Evolutionary conservation across 2,797 vertebrate species (phyloP).

Genomic region (Rallus crepitans): DNA sequence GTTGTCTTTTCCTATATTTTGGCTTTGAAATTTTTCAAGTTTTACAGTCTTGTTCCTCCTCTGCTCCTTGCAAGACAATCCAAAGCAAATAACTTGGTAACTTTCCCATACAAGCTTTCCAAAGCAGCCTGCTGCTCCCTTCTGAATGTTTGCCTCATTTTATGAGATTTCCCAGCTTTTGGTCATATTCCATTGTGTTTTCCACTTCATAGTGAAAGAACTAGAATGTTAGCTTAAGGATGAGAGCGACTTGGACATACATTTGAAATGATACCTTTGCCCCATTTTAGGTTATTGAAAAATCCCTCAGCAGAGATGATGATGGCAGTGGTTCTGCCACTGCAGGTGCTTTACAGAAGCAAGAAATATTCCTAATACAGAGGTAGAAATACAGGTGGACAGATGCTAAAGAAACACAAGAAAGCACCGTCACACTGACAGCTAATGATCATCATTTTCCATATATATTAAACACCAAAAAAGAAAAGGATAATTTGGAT

Average conservation of each 20-base stretch:
- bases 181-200: not conserved
- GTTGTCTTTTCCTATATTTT: not conserved
- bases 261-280: not conserved
- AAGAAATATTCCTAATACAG: not conserved
- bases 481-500: not conserved
- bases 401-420: not conserved
- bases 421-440: not conserved
- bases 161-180: not conserved
- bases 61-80: not conserved
- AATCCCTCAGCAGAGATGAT: not conserved
- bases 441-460: not conserved
- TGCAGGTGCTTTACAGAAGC: not conserved
- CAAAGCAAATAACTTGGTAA: not conserved
- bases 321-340: not conserved
- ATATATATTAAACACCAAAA: not conserved
- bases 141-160: not conserved
- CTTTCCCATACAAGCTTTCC: not conserved
- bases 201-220: not conserved
- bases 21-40: not conserved
- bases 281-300: not conserved
- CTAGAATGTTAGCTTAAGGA: not conserved
- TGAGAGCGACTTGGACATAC: not conserved
- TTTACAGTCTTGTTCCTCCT: not conserved
- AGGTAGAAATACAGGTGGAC: not conserved
- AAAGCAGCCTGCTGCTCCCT: not conserved